Evolutionary conservation across 2,888 invertebrate species (phyloP).

Genomic region (Pseudococcus longispinus): DNA sequence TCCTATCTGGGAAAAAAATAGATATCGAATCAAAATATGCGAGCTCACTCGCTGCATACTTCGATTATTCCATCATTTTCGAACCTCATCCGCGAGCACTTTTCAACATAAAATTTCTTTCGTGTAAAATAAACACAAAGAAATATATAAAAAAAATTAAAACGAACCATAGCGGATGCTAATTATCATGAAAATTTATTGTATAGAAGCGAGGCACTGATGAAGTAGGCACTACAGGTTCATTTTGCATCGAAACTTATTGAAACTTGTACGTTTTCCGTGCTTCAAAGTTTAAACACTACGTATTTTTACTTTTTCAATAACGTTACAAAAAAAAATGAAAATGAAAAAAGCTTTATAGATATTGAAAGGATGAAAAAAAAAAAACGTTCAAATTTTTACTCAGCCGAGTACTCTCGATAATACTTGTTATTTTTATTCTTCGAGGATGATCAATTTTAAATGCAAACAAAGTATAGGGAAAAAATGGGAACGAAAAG

Average conservation of each 20-base stretch:
- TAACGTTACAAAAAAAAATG: neutral
- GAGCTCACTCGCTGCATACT: neutral
- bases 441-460: neutral
- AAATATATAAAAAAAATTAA: neutral
- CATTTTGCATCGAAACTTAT: neutral
- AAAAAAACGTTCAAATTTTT: neutral
- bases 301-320: constrained; percentile 8
- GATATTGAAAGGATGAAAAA: neutral
- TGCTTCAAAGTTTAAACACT: constrained; percentile 8
- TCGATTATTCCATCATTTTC: neutral
- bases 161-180: neutral
- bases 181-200: neutral
- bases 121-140: constrained; percentile 1
- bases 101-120: neutral
- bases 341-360: neutral
- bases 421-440: constrained; percentile 22
- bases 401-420: neutral
- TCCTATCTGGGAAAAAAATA: neutral
- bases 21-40: neutral
- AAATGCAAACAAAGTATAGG: constrained; percentile 9
- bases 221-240: neutral
- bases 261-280: neutral
- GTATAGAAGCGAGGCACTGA: neutral
- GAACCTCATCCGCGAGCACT: neutral
- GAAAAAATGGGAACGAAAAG: neutral